These are phyloP conservation scores for Acanthosoma haemorrhoidale DNA, from an alignment of 2,888 invertebrate species.

Conservation along the genomic window DNA sequence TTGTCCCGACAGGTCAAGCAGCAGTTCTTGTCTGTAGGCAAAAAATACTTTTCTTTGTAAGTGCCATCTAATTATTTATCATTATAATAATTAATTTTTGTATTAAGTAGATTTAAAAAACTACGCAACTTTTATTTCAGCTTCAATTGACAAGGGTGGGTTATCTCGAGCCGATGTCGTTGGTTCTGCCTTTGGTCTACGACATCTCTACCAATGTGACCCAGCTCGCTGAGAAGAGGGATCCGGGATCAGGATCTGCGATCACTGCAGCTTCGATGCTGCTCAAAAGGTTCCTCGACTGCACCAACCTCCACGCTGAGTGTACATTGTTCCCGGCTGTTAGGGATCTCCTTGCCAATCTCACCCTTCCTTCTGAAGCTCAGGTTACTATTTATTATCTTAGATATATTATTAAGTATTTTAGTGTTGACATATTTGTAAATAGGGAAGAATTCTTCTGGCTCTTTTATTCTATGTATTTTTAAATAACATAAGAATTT, in stretches of 20 bases:
- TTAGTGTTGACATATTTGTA: too few relatives aligned
- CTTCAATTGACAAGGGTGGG: conserved; percentile 67
- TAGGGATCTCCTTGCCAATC: conserved; percentile 77
- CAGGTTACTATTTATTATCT: conserved; percentile 36
- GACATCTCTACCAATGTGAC: conserved; percentile 81
- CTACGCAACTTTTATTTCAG: conserved; percentile 49
- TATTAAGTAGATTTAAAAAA: too few relatives aligned
- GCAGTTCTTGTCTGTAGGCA: conserved; percentile 78
- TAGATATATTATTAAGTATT: too few relatives aligned
- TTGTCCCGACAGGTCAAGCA: conserved; percentile 84
- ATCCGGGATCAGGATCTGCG: conserved; percentile 56
- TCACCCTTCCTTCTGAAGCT: conserved; percentile 73
- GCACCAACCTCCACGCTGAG: conserved; percentile 59
- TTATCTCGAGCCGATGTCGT: conserved; percentile 62
- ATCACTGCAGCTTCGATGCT: conserved; percentile 60
- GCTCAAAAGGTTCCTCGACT: conserved; percentile 69
- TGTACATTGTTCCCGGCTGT: conserved; percentile 90
- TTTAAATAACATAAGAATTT: too few relatives aligned
- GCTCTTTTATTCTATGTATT: too few relatives aligned
- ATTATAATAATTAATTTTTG: not conserved
- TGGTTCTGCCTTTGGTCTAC: conserved; percentile 85
- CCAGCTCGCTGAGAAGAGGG: conserved; percentile 77
- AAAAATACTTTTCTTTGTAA: conserved; percentile 88
- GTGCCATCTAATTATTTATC: conserved; percentile 44
- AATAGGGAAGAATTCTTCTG: too few relatives aligned